A percentile compares a stretch with the other conserved stretches of the same genome.
Evolutionary conservation across 1,140 invertebrate genomes (phyloP).

Genomic region (Pygmarrhopalites habei): DNA sequence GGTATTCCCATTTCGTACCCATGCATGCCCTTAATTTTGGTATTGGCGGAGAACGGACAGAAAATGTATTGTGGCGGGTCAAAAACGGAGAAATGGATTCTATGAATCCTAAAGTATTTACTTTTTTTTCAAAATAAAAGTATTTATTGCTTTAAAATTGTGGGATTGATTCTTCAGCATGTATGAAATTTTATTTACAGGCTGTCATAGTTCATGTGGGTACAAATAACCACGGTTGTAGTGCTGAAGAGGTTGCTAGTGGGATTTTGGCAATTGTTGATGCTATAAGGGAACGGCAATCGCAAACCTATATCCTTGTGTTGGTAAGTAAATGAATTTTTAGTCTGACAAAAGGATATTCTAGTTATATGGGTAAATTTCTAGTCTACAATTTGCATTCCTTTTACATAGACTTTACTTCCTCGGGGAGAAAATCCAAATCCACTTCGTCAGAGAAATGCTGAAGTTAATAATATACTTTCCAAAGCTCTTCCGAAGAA

Average conservation of each 20-base stretch:
- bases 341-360: slow-evolving; percentile 5
- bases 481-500: slow-evolving; percentile 52
- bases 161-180: no score
- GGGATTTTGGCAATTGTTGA: slow-evolving; percentile 70
- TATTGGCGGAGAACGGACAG: slow-evolving; percentile 75
- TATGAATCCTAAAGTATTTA: slow-evolving; percentile 72
- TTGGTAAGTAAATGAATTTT: slow-evolving; percentile 58
- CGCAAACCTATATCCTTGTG: slow-evolving; percentile 68
- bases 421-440: slow-evolving; percentile 77
- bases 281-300: slow-evolving; percentile 64
- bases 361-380: slow-evolving; percentile 5
- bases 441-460: slow-evolving; percentile 63
- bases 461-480: slow-evolving; percentile 63
- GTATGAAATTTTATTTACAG: slow-evolving; percentile 53
- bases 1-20: slow-evolving; percentile 74
- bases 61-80: slow-evolving; percentile 82
- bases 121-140: slow-evolving; percentile 13
- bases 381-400: slow-evolving; percentile 6
- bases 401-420: slow-evolving; percentile 61
- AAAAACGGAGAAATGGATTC: slow-evolving; percentile 79
- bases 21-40: slow-evolving; percentile 69
- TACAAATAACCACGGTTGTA: slow-evolving; percentile 74
- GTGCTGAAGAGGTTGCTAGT: slow-evolving; percentile 66
- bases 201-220: slow-evolving; percentile 77
- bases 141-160: background rate